These are phyloP conservation scores for Cyaniris semiargus DNA, from an alignment of 2,888 invertebrate species.

Conservation along the genomic window DNA sequence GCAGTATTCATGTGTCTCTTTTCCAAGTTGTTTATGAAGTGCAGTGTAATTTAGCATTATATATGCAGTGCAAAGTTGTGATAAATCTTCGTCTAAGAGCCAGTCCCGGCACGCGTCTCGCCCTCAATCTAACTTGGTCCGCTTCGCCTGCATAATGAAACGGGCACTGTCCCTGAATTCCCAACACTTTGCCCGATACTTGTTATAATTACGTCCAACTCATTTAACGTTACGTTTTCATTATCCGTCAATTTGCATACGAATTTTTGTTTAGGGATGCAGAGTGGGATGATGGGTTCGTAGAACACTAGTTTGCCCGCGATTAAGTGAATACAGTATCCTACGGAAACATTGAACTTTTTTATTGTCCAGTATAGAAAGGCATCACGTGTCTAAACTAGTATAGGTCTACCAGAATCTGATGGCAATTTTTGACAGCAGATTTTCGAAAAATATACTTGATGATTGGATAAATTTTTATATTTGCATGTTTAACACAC, in stretches of 20 bases:
- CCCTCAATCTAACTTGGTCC: constrained; percentile 79
- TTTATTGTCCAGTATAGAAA: no score
- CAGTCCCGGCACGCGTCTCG: constrained; percentile 73
- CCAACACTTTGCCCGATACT: constrained; percentile 58
- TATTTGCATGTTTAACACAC: no score
- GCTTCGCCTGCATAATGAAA: constrained; percentile 75
- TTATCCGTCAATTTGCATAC: neutral
- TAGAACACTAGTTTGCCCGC: neutral
- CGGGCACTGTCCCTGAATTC: constrained; percentile 62
- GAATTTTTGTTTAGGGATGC: neutral
- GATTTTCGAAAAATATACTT: no score
- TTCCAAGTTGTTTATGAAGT: constrained; percentile 7
- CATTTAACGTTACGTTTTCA: constrained; percentile 46
- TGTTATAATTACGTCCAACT: constrained; percentile 64
- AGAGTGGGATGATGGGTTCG: neutral
- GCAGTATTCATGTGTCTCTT: neutral
- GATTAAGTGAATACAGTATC: neutral
- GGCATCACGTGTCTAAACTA: no score
- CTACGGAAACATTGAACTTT: no score
- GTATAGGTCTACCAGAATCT: no score
- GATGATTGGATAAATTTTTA: no score
- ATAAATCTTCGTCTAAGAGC: constrained; percentile 70
- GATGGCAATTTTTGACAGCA: no score
- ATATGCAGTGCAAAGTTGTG: constrained; percentile 56
- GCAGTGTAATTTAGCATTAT: constrained; percentile 34